Conservation (phyloP, 2,888 invertebrate species). For the Arctia plantaginis region DNA sequence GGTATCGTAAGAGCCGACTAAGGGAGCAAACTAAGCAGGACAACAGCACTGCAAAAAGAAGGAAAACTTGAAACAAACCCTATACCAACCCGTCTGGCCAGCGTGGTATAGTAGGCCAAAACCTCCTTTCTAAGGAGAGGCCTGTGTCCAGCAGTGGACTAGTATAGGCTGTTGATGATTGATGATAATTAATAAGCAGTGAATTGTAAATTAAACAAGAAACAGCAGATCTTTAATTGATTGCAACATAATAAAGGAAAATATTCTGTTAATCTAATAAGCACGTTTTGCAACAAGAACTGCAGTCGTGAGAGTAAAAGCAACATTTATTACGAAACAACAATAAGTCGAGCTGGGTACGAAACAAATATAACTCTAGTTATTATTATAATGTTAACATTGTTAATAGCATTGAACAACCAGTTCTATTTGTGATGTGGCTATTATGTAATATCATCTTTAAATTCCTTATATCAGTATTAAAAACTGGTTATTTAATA, state of each 20-base stretch:
- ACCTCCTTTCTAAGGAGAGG: too few species aligned
- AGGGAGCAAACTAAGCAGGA: too few species aligned
- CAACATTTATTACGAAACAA: neutral
- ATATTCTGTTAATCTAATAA: neutral
- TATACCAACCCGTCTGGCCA: too few species aligned
- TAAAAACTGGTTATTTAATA: neutral
- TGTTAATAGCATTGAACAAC: conserved; percentile 6
- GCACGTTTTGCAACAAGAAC: neutral
- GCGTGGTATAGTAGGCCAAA: too few species aligned
- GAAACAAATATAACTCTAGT: neutral
- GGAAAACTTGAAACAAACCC: too few species aligned
- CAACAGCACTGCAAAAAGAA: too few species aligned
- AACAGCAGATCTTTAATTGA: neutral
- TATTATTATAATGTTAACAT: conserved; percentile 1
- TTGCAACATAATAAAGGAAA: neutral
- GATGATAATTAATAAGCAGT: too few species aligned
- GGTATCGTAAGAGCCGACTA: too few species aligned
- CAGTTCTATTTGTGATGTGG: neutral
- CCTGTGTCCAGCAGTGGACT: too few species aligned
- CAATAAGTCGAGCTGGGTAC: neutral
- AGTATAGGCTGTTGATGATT: too few species aligned
- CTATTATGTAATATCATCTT: neutral
- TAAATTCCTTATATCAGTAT: neutral
- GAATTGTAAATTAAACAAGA: neutral
- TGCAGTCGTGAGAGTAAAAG: neutral